These are phyloP conservation scores for Portevinia maculata DNA, from an alignment of 2,888 invertebrate genomes.

Conservation along the genomic window DNA sequence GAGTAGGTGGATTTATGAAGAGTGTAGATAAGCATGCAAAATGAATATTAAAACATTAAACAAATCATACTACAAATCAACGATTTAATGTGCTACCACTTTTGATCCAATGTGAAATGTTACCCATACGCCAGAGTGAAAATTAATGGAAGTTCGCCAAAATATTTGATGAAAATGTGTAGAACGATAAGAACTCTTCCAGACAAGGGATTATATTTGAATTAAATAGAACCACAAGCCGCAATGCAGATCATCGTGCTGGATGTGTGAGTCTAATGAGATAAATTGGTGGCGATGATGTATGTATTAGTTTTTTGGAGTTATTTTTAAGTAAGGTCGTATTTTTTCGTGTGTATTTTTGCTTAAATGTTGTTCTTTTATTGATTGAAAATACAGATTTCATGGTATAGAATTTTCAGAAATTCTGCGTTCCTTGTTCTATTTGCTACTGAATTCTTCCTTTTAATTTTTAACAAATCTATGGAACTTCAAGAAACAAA, in stretches of 20 bases:
- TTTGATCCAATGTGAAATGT: constrained; percentile 15
- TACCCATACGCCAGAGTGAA: constrained; percentile 30
- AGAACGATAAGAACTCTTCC: not conserved
- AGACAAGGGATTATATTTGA: not conserved
- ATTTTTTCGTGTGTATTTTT: no score
- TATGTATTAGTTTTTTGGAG: not conserved
- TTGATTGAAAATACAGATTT: no score
- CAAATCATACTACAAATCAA: constrained; percentile 8
- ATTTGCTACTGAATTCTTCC: not conserved
- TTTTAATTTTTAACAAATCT: no score
- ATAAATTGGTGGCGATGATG: not conserved
- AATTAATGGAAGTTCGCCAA: constrained; percentile 2
- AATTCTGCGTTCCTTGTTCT: no score
- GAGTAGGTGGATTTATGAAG: not conserved
- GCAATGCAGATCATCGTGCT: not conserved
- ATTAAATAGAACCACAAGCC: not conserved
- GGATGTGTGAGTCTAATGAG: not conserved
- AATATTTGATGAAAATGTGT: not conserved
- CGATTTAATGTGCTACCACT: constrained; percentile 5
- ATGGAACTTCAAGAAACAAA: no score
- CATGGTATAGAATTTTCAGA: no score
- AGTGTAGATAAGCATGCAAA: constrained; percentile 38
- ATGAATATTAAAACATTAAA: constrained; percentile 22
- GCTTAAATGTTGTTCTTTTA: no score
- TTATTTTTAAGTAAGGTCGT: no score